A percentile compares a stretch with the other conserved stretches of the same genome.
Conservation (phyloP, 2,797 vertebrate genomes). For the Sphenopsis melanotis region DNA sequence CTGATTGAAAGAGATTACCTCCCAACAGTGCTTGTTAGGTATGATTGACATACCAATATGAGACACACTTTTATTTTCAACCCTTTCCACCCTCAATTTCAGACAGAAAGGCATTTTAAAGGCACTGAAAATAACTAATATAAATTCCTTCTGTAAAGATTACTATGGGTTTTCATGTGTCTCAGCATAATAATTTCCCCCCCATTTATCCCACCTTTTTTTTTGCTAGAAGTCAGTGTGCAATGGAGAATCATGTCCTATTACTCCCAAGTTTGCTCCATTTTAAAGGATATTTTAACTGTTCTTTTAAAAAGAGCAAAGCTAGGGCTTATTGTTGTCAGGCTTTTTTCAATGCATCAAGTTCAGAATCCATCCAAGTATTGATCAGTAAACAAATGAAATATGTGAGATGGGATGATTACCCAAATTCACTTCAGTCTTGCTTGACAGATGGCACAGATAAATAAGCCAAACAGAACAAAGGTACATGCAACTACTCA, state of each 20-base stretch:
- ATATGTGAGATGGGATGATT: neutral
- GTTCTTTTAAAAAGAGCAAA: neutral
- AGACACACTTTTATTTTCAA: constrained; percentile 42
- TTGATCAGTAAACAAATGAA: neutral
- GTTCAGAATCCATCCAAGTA: neutral
- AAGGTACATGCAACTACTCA: neutral
- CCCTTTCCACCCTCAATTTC: neutral
- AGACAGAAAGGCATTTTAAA: neutral
- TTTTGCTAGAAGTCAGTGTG: neutral
- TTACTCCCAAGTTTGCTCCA: neutral
- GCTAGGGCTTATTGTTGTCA: neutral
- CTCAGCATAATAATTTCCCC: neutral
- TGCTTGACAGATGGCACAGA: neutral
- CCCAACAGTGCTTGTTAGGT: constrained; percentile 61
- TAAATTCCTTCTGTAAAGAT: neutral
- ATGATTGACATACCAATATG: constrained; percentile 63
- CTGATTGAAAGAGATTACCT: constrained; percentile 65
- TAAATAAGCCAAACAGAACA: neutral
- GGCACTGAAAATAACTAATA: neutral
- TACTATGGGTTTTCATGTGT: neutral
- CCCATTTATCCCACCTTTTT: neutral
- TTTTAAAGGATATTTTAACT: neutral
- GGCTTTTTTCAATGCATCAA: neutral
- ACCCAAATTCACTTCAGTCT: neutral
- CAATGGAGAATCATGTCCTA: neutral